phyloP scores from a whole-genome alignment of 2,113 vertebrate genomes.

The Polyodon spathula region DNA sequence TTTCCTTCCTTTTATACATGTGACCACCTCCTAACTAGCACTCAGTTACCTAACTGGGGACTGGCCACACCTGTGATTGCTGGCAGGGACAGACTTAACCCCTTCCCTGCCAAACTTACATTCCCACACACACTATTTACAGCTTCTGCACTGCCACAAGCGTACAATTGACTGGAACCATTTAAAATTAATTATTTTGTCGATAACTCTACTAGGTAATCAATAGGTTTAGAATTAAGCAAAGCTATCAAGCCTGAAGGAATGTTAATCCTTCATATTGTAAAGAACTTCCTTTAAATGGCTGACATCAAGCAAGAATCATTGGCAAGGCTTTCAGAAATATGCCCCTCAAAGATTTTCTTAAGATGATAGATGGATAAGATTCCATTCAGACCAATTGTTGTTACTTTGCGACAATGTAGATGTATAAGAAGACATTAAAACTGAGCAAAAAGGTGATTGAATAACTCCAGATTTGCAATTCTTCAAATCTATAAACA shows the following conservation, averaged over 20 bases:
- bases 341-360: neutral
- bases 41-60: no score
- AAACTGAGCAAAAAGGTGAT: no score
- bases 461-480: no score
- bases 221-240: constrained; percentile 64
- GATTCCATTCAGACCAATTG: neutral
- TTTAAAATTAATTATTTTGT: constrained; percentile 72
- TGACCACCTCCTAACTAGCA: no score
- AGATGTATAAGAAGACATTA: neutral
- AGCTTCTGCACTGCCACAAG: no score
- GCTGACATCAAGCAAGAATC: neutral
- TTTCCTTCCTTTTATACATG: no score
- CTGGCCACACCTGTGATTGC: no score
- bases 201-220: constrained; percentile 68
- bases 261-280: constrained; percentile 40
- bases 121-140: no score
- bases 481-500: no score
- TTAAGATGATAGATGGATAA: neutral
- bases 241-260: constrained; percentile 50
- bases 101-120: no score
- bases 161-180: constrained; percentile 60
- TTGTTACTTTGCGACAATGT: neutral
- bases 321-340: neutral
- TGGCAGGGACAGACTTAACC: no score
- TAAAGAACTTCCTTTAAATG: constrained; percentile 1